Conservation (phyloP, 2,888 invertebrate species). For the Microplitis manilae region DNA sequence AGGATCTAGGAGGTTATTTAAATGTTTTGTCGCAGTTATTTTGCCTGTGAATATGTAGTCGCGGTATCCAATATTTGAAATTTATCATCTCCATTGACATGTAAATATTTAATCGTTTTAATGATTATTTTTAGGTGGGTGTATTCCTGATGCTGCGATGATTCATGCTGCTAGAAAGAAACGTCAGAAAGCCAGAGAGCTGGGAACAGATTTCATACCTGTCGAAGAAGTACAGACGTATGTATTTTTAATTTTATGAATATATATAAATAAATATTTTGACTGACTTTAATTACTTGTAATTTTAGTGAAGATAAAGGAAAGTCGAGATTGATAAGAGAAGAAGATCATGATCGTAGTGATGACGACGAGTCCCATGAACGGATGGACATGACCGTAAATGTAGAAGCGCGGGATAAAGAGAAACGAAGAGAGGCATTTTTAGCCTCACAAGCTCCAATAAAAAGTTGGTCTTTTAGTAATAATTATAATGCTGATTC, state of each 20-base stretch:
- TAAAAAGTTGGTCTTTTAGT: constrained; percentile 73
- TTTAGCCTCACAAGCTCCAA: constrained; percentile 78
- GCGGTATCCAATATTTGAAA: too few relatives aligned
- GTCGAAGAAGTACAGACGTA: constrained; percentile 66
- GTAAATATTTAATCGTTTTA: constrained; percentile 24
- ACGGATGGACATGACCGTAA: constrained; percentile 88
- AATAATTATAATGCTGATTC: constrained; percentile 30
- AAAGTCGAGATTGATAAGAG: constrained; percentile 81
- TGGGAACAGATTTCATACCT: constrained; percentile 78
- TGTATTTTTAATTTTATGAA: constrained; percentile 18
- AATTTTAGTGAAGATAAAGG: constrained; percentile 66
- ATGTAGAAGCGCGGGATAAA: constrained; percentile 83
- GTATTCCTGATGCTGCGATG: constrained; percentile 97
- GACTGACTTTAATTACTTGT: not conserved
- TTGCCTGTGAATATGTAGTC: too few relatives aligned
- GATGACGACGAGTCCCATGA: constrained; percentile 83
- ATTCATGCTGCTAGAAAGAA: constrained; percentile 97
- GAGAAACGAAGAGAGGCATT: constrained; percentile 86
- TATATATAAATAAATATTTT: not conserved
- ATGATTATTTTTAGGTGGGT: constrained; percentile 75
- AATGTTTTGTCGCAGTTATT: too few relatives aligned
- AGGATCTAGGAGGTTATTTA: too few relatives aligned
- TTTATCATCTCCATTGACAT: too few relatives aligned
- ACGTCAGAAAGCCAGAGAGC: constrained; percentile 93
- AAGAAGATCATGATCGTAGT: constrained; percentile 88